Base-by-base conservation (phyloP, 2,113 vertebrate genomes). In the Xyliphius kryptos region DNA sequence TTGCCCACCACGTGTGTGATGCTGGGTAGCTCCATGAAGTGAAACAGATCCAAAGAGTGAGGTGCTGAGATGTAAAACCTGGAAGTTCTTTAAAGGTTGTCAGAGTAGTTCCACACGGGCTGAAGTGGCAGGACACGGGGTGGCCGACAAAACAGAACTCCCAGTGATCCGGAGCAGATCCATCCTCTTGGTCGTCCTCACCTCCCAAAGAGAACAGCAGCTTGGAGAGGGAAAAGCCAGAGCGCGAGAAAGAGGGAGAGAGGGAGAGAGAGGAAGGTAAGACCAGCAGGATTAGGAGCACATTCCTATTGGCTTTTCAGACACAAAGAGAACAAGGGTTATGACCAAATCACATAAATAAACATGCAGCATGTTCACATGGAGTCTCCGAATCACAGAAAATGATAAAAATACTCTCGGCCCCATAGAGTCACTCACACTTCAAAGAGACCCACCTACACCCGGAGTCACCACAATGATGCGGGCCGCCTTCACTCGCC, bases 191-290 rank as follows among this genome's bases (percentile, higher is more conserved):
- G 32, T 68, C 61, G 61, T 68, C 62, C 67, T 74, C 61, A 58
- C 56, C 57, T 67, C 65, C 61, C 49, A 62, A 50, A 70, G 62
- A 67, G 56, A 37, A 13, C 43, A 59, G 58, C 55, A 50, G 41
- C 32, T 17, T 47, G 60, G 55, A 56, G 50, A 70, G 51, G 65
- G 43, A 43, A 44, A 22, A 63, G 64, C 69, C 69, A 80, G 75
- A 67, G 71, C 74, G 68, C 74, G 63, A 55, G 63, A 72, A 56
- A 76, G 58, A 72, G 50, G 70, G 76, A 72, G 73, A 76, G 77
- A 80, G 73, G 77, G 67, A 80, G 76, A 79, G 75, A 50, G 68
- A 55, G 37, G 56, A 58, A 53, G 32, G 61, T 73, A 11, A 70
- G 59, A 60, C 48, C 36, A 48, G 41, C 50, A 70, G 53, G 32